Evolutionary conservation across 2,888 invertebrate genomes (phyloP).

Genomic region (Lypha dubia): DNA sequence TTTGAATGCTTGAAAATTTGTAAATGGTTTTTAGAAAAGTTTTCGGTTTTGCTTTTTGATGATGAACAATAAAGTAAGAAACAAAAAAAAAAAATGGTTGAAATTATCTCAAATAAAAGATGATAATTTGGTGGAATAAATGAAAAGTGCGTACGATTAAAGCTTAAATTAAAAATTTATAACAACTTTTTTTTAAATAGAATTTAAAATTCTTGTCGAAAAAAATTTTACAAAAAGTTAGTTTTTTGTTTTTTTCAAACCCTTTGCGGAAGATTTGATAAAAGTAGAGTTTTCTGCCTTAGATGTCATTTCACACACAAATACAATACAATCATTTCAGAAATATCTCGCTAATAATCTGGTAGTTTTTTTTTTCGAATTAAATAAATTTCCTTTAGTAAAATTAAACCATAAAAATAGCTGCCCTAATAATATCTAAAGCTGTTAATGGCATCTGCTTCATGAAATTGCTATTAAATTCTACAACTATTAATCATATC

Average conservation of each 20-base stretch:
- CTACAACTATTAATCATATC: conserved; percentile 47
- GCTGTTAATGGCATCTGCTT: conserved; percentile 19
- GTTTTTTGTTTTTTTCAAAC: no score
- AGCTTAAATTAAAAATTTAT: no score
- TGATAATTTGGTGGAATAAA: neutral
- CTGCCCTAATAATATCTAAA: neutral
- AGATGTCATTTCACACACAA: no score
- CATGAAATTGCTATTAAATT: conserved; percentile 36
- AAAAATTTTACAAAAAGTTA: no score
- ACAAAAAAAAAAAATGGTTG: neutral
- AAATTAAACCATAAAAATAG: neutral
- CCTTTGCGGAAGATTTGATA: no score
- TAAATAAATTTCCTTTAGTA: neutral
- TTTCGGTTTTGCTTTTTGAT: neutral
- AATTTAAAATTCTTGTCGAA: no score
- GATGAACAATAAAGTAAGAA: neutral
- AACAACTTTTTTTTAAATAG: no score
- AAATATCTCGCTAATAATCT: neutral
- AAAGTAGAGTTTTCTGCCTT: no score
- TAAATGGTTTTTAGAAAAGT: conserved; percentile 24
- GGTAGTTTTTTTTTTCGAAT: neutral
- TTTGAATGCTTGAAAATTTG: conserved; percentile 35
- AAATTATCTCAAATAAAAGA: neutral
- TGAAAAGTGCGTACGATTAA: no score
- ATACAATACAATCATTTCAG: no score